Conservation (phyloP, 2,888 invertebrate species). For the Drosophila mulleri region DNA sequence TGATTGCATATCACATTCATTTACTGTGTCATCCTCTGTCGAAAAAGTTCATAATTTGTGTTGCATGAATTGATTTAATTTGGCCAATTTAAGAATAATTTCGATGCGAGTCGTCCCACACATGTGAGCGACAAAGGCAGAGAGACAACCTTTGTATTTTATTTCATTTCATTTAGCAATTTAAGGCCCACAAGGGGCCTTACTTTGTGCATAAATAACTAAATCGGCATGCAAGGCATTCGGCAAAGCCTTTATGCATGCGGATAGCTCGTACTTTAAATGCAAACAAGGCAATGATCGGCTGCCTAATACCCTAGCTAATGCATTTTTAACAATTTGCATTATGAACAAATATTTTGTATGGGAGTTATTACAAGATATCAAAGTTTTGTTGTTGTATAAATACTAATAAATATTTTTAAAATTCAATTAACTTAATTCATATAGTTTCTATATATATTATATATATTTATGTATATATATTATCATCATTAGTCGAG, state of each 20-base stretch:
- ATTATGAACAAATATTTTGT: background rate
- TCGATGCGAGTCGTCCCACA: constrained; percentile 19
- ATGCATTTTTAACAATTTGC: background rate
- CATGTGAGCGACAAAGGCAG: constrained; percentile 35
- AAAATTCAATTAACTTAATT: no score
- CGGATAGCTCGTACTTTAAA: background rate
- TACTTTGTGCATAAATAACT: constrained; percentile 58
- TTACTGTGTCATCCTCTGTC: background rate
- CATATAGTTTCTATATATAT: no score
- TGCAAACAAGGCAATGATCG: background rate
- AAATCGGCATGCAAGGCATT: constrained; percentile 32
- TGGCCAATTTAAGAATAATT: constrained; percentile 26
- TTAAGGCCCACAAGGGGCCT: constrained; percentile 18
- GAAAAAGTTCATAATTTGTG: constrained; percentile 9
- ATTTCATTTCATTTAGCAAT: constrained; percentile 44
- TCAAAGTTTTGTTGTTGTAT: no score
- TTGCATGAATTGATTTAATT: constrained; percentile 33
- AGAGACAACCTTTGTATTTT: constrained; percentile 39
- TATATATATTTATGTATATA: no score
- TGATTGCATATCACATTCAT: background rate
- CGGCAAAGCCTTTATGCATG: constrained; percentile 14
- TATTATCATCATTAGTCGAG: no score
- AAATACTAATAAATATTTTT: no score
- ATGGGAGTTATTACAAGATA: background rate
- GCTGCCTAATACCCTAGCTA: background rate